Base-by-base conservation (phyloP, 2,797 vertebrate species). In the Alouatta caraya region DNA sequence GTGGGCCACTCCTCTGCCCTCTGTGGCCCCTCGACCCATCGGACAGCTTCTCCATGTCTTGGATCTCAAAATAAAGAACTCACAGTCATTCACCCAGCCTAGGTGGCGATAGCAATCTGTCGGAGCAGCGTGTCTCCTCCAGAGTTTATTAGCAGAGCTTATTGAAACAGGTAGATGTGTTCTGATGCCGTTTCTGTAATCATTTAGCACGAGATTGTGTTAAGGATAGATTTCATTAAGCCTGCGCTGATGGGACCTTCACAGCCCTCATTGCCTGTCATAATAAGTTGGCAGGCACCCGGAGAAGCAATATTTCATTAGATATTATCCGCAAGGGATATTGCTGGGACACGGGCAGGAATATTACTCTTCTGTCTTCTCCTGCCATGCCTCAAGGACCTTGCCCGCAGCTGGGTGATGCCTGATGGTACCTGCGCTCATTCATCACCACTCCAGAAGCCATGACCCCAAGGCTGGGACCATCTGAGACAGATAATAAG, bases 181-280 rank as follows among this genome's bases (percentile, higher is more conserved):
- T 0, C 22, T 4, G 81, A 39, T 61, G 28, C 78, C 11, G 33
- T 72, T 57, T 86, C 88, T 95, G 82, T 42, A 9, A 78, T 85
- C 83, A 5, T 64, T 81, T 55, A 33, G 64, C 13, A 75, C 46
- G 30, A 82, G 72, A 87, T 84, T 59, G 0, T 64, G 22, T 80
- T 22, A 82, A 78, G 89, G 83, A 8, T 24, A 33, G 91, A 70
- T 93, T 96, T 98, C 96, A 97, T 98, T 96, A 94, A 97, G 90
- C 67, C 46, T 5, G 67, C 0, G 4, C 5, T 81, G 91, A 78
- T 73, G 93, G 97, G 98, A 83, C 14, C 46, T 61, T 72, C 10
- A 50, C 72, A 26, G 88, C 96, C 82, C 94, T 91, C 67, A 0
- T 82, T 4, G 30, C 78, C 86, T 97, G 92, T 90, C 44, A 17